Evolutionary conservation across 2,888 invertebrate genomes (phyloP).

Genomic region (Drosophila suboccidentalis): DNA sequence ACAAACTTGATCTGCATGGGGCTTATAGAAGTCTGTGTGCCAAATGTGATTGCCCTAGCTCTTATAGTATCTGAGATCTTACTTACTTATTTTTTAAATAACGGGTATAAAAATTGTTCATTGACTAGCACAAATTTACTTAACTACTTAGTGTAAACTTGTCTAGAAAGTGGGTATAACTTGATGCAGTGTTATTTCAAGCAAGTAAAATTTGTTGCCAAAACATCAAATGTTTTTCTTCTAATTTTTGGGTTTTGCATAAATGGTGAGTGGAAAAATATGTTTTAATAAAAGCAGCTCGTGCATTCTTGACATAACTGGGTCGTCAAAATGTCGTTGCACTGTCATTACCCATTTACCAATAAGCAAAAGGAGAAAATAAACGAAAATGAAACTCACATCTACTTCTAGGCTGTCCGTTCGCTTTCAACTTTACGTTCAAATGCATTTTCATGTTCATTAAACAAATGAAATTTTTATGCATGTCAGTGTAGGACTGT

Average conservation of each 20-base stretch:
- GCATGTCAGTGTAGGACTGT: slow-evolving; percentile 11
- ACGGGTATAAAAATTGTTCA: slow-evolving; percentile 1
- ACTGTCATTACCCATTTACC: slow-evolving; percentile 20
- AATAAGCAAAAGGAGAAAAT: neutral
- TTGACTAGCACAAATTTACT: neutral
- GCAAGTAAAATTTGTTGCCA: neutral
- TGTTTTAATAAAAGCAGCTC: slow-evolving; percentile 6
- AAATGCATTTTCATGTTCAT: slow-evolving; percentile 60
- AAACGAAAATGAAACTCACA: neutral
- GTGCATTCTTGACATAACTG: slow-evolving; percentile 8
- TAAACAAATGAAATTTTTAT: slow-evolving; percentile 59
- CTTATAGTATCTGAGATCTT: too few relatives aligned
- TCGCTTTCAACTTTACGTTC: slow-evolving; percentile 1
- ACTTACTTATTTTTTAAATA: too few relatives aligned
- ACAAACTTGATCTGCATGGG: too few relatives aligned
- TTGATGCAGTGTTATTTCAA: neutral
- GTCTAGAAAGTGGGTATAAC: neutral
- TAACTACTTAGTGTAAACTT: neutral
- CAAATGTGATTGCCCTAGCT: too few relatives aligned
- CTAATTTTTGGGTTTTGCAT: too few relatives aligned
- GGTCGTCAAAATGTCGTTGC: slow-evolving; percentile 30
- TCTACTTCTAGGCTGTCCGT: slow-evolving; percentile 28
- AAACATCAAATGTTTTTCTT: neutral
- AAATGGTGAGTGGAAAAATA: neutral
- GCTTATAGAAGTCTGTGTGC: too few relatives aligned